Conservation (phyloP, 2,797 vertebrate species). For the Enteromius fasciolatus region DNA sequence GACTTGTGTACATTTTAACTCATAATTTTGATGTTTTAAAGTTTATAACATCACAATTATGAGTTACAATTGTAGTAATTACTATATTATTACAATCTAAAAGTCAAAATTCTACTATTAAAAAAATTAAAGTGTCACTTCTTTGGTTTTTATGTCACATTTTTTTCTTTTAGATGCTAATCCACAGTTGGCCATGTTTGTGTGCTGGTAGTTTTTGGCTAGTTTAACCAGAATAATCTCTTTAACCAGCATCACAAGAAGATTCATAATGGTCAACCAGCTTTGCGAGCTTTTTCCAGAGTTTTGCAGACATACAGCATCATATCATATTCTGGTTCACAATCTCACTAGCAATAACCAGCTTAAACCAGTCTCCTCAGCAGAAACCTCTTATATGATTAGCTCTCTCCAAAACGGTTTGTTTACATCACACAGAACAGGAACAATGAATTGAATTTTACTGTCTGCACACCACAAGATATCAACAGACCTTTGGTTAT, state of each 20-base stretch:
- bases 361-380: background rate
- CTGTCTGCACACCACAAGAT: constrained; percentile 17
- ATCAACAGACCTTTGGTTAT: constrained; percentile 52
- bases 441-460: constrained; percentile 12
- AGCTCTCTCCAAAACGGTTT: background rate
- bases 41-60: too few species aligned
- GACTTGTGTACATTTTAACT: background rate
- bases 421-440: background rate
- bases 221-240: background rate
- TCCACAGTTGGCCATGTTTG: background rate
- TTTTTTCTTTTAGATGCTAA: background rate
- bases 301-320: background rate
- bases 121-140: background rate
- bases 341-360: background rate
- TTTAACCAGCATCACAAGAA: background rate
- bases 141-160: background rate
- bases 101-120: too few species aligned
- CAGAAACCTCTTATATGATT: background rate
- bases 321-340: background rate
- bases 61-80: too few species aligned
- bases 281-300: background rate
- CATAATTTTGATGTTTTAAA: background rate
- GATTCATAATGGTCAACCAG: background rate
- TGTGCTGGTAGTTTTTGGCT: background rate
- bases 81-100: too few species aligned